Evolutionary conservation across 1,140 invertebrate genomes (phyloP).

Genomic region (Drosophila ercepeae): DNA sequence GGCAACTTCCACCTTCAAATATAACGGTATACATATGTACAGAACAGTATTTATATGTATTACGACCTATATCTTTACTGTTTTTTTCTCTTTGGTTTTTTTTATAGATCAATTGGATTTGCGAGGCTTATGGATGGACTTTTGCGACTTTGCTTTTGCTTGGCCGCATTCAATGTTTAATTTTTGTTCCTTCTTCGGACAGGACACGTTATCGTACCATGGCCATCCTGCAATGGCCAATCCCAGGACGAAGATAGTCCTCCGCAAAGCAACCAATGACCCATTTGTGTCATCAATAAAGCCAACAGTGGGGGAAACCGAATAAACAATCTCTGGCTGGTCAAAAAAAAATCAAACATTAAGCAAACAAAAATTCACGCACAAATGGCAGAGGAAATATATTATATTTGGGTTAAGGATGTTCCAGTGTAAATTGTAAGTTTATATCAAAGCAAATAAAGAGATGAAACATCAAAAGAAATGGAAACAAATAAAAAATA

Average conservation of each 20-base stretch:
- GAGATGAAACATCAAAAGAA: neutral
- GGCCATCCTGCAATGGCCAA: slow-evolving; percentile 8
- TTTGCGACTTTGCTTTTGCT: neutral
- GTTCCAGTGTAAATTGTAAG: neutral
- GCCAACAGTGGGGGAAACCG: slow-evolving; percentile 12
- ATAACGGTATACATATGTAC: neutral
- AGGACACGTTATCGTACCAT: slow-evolving; percentile 12
- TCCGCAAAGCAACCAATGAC: slow-evolving; percentile 14
- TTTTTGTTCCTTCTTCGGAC: slow-evolving; percentile 3
- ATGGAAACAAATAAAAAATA: neutral
- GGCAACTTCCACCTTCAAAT: neutral
- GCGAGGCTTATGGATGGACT: neutral
- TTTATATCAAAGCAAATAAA: neutral
- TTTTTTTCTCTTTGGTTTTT: neutral
- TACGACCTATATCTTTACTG: slow-evolving; percentile 12
- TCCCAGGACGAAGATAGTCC: neutral
- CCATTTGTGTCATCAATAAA: slow-evolving; percentile 58
- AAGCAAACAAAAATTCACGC: neutral
- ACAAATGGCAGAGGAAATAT: neutral
- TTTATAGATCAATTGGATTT: slow-evolving; percentile 48
- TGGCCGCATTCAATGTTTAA: slow-evolving; percentile 23
- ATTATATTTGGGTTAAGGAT: slow-evolving; percentile 1
- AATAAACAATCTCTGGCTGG: neutral
- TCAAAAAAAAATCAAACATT: neutral
- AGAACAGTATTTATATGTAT: neutral